Base-by-base conservation (phyloP, 2,113 vertebrate species). In the Austrofundulus limnaeus region DNA sequence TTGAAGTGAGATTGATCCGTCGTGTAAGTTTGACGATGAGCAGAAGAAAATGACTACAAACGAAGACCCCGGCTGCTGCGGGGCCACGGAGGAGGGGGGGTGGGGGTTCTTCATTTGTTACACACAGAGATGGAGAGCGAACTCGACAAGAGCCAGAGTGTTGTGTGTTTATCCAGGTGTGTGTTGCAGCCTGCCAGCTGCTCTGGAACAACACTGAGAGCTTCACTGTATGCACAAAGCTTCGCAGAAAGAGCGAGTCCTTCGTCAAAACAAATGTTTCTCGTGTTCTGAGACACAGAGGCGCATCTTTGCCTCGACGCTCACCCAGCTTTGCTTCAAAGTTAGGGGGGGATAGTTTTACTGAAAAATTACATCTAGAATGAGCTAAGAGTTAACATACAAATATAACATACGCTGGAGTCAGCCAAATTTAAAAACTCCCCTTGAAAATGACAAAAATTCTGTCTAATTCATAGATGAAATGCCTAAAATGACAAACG, bases 161-260 rank as follows among this genome's bases (percentile, higher is more conserved):
- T 23, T 59, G 77, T 70, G 55, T 92, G 90, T 92, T 92, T 91
- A 91, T 74, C 87, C 91, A 92, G 92, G 91, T 92, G 92, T 88
- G 85, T 78, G 80, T 75, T 78, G 74, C 31, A 85, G 83, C 73
- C 72, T 85, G 89, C 88, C 89, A 85, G 87, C 84, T 86, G 86
- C 85, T 80, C 65, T 78, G 61, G 68, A 85, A 84, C 84, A 88
- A 82, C 83, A 90, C 81, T 90, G 75, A 78, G 80, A 65, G 80
- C 86, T 88, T 76, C 75, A 70, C 80, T 86, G 73, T 81, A 80
- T 77, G 80, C 59, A 87, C 80, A 84, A 82, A 85, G 74, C 63
- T 83, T 66, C 57, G 53, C 25, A 69, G 83, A 65, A 77, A 75
- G 83, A 78, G 65, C 17, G 57, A 67, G 72, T 84, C 76, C 61